Percentiles rank a stretch among this genome's conserved stretches.
Conservation (phyloP, 2,113 vertebrate genomes). For the Phalacrocorax carbo region DNA sequence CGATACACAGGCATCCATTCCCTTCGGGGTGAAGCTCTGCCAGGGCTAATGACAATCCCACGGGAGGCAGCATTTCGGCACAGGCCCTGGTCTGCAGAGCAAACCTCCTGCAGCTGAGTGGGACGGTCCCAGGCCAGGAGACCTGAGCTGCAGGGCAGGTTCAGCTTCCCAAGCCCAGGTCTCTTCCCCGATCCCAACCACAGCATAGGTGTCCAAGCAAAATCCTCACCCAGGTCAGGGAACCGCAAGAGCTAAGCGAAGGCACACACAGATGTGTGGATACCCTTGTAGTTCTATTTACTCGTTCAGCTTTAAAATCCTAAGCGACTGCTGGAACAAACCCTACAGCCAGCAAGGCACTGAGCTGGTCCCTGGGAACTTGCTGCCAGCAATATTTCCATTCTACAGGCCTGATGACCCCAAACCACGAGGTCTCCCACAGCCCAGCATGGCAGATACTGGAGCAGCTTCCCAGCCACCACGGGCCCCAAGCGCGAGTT, state of each 20-base stretch:
- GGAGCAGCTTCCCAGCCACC: background rate
- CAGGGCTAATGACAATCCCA: background rate
- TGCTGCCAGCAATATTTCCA: background rate
- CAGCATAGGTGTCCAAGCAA: rapidly evolving
- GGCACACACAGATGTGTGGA: background rate
- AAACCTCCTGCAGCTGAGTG: background rate
- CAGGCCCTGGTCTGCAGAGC: too few species aligned
- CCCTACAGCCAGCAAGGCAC: rapidly evolving
- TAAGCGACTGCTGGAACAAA: background rate
- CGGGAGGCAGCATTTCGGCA: rapidly evolving
- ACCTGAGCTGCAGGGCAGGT: too few species aligned
- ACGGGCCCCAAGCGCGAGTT: rapidly evolving
- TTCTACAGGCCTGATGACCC: background rate
- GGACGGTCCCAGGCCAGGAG: too few species aligned
- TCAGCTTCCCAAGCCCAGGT: background rate
- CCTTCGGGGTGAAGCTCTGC: background rate
- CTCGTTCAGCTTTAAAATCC: background rate
- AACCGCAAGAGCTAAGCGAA: background rate
- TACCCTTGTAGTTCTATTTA: background rate
- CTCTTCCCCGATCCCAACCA: background rate
- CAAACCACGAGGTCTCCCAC: rapidly evolving
- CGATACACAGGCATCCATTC: rapidly evolving
- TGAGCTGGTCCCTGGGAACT: background rate
- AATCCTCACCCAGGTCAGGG: too few species aligned
- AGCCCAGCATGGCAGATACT: background rate